Evolutionary conservation across 2,888 invertebrate species (phyloP).

Genomic region (Bimastos eiseni): DNA sequence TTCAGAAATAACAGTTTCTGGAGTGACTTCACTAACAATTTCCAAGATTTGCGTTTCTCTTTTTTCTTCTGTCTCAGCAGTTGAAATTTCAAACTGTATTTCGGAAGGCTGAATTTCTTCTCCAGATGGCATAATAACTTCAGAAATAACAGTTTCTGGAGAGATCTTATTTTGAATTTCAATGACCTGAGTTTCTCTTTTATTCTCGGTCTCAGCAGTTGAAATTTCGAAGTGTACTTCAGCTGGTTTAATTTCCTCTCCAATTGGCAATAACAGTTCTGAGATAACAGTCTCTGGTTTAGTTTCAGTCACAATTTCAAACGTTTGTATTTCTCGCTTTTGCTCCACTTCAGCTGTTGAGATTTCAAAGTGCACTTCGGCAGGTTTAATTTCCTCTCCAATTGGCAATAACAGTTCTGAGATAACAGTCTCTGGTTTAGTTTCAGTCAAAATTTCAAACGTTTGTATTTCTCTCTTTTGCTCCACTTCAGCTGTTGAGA

Average conservation of each 20-base stretch:
- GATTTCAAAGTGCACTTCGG: not conserved
- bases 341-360: slow-evolving; percentile 7
- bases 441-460: not conserved
- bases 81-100: slow-evolving; percentile 29
- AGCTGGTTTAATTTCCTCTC: slow-evolving; percentile 32
- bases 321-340: not conserved
- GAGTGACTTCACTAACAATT: not conserved
- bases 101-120: slow-evolving; percentile 35
- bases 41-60: slow-evolving; percentile 30
- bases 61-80: slow-evolving; percentile 29
- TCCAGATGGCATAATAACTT: slow-evolving; percentile 21
- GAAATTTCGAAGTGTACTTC: slow-evolving; percentile 30
- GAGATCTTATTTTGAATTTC: slow-evolving; percentile 8
- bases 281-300: slow-evolving; percentile 14
- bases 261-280: slow-evolving; percentile 21
- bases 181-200: slow-evolving; percentile 26
- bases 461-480: slow-evolving; percentile 24
- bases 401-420: not conserved
- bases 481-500: slow-evolving; percentile 33
- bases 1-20: slow-evolving; percentile 32
- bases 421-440: not conserved
- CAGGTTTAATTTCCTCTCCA: not conserved
- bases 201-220: slow-evolving; percentile 28
- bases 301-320: not conserved
- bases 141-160: slow-evolving; percentile 34